Evolutionary conservation across 2,797 vertebrate genomes (phyloP).

Genomic region (Spea hammondii): DNA sequence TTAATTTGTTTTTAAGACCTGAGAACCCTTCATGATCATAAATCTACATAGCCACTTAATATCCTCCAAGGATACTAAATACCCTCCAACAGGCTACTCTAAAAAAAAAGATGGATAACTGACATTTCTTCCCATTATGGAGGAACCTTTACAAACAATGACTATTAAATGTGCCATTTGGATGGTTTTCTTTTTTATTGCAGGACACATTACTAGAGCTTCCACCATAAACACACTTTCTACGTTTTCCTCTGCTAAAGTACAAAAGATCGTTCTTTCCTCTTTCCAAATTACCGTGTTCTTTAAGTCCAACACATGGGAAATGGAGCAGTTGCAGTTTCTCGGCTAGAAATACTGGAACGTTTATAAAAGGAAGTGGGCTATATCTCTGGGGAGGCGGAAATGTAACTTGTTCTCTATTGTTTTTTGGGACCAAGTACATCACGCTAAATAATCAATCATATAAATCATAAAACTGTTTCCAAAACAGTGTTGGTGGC

Average conservation of each 20-base stretch:
- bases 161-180: slow-evolving; percentile 14
- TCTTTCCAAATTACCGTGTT: slow-evolving; percentile 34
- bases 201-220: slow-evolving; percentile 10
- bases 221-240: slow-evolving; percentile 41
- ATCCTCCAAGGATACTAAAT: not conserved
- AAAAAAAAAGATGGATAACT: slow-evolving; percentile 28
- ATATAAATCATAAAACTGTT: slow-evolving; percentile 44
- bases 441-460: slow-evolving; percentile 36
- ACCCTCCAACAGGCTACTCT: slow-evolving; percentile 1
- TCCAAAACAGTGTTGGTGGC: slow-evolving; percentile 4
- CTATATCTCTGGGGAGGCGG: slow-evolving; percentile 31
- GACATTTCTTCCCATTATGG: not conserved
- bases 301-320: slow-evolving; percentile 34
- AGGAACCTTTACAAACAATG: not conserved
- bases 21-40: not conserved
- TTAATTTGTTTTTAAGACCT: not conserved
- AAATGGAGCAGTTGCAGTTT: slow-evolving; percentile 24
- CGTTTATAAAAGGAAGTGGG: slow-evolving; percentile 33
- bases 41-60: not conserved
- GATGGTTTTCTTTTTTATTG: slow-evolving; percentile 1
- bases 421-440: slow-evolving; percentile 24
- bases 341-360: slow-evolving; percentile 28
- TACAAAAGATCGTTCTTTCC: slow-evolving; percentile 44
- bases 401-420: slow-evolving; percentile 42
- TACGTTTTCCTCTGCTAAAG: slow-evolving; percentile 42